Evolutionary conservation across 53 echinoderm and acorn worm species (phyloP).

Genomic region (Echinometra lucunter): DNA sequence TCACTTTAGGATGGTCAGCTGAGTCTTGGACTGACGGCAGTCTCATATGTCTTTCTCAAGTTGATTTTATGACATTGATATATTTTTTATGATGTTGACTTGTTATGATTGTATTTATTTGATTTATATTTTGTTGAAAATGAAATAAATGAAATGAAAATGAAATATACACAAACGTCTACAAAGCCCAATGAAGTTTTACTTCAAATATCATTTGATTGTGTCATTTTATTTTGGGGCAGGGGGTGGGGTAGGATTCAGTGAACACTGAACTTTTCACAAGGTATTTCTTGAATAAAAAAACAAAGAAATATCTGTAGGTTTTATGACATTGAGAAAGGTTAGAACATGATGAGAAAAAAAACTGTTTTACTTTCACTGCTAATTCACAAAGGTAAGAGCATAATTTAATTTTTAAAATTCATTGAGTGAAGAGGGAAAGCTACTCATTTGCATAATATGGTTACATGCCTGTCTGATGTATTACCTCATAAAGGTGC

Average conservation of each 20-base stretch:
- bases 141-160: no score
- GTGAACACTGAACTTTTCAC: neutral
- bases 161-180: neutral
- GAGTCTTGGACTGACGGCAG: neutral
- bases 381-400: neutral
- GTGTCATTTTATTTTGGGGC: neutral
- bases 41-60: no score
- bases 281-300: neutral
- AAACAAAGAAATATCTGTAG: neutral
- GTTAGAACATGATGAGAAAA: neutral
- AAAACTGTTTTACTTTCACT: neutral
- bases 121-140: no score
- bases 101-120: no score
- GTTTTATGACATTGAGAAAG: neutral
- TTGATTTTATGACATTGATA: no score
- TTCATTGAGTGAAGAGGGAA: neutral
- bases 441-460: neutral
- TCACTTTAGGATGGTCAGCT: neutral
- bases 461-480: neutral
- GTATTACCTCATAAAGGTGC: conserved; percentile 14
- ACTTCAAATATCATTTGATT: neutral
- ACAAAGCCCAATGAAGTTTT: neutral
- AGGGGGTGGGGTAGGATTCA: neutral
- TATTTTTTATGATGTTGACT: no score
- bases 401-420: neutral